Conservation (phyloP, 2,113 vertebrate genomes). For the Calypte anna region DNA sequence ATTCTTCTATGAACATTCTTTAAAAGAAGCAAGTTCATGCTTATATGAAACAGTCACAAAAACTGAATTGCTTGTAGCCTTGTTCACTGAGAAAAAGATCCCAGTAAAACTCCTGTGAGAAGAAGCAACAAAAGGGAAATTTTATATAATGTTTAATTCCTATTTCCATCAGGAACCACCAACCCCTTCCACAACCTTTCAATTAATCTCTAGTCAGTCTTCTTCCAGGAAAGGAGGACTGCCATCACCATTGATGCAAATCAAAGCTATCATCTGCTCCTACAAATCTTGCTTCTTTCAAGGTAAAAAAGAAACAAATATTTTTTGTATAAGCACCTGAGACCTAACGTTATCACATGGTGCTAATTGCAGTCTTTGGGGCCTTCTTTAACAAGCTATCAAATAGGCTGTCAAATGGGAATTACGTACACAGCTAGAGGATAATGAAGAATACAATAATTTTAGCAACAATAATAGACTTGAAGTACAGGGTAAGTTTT, state of each 20-base stretch:
- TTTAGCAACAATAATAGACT: conserved; percentile 15
- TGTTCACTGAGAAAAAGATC: background rate
- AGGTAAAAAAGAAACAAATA: background rate
- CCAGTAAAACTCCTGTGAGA: background rate
- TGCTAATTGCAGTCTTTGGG: background rate
- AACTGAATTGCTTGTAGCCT: background rate
- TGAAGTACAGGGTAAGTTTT: background rate
- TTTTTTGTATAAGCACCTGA: background rate
- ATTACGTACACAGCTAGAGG: background rate
- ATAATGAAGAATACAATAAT: background rate
- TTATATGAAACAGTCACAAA: background rate
- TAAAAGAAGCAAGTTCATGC: background rate
- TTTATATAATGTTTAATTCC: background rate
- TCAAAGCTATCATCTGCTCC: background rate
- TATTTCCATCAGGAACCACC: background rate
- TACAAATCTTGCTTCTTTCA: background rate
- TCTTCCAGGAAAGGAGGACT: background rate
- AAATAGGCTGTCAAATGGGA: background rate
- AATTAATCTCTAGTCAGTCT: background rate
- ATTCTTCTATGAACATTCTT: background rate
- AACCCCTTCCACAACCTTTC: background rate
- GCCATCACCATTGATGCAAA: accelerated
- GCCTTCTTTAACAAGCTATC: background rate
- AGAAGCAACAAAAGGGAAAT: background rate
- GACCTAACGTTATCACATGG: background rate